phyloP scores from a whole-genome alignment of 2,797 vertebrate genomes.

The Balearica regulorum region DNA sequence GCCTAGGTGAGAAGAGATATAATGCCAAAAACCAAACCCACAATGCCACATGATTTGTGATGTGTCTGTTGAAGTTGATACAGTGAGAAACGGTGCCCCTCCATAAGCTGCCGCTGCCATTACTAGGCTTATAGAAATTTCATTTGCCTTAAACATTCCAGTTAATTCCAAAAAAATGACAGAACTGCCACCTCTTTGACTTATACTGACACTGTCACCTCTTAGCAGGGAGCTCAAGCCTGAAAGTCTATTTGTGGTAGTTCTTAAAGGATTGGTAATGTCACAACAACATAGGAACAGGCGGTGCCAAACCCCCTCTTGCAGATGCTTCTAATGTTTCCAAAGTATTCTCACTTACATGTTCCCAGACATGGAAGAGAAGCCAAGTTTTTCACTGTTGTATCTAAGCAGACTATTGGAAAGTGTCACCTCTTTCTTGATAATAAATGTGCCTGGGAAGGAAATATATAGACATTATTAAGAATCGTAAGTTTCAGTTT shows the following conservation, averaged over 20 bases:
- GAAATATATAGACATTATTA: neutral
- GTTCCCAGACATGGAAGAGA: neutral
- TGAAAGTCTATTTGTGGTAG: neutral
- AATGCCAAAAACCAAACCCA: neutral
- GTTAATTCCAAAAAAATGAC: neutral
- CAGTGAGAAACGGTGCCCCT: rapidly evolving
- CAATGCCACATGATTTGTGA: neutral
- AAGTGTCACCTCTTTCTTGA: neutral
- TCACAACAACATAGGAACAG: neutral
- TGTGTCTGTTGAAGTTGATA: neutral
- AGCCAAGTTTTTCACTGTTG: neutral
- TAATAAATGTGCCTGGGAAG: neutral
- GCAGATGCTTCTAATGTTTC: neutral
- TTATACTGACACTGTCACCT: neutral
- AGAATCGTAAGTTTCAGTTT: neutral
- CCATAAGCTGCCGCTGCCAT: neutral
- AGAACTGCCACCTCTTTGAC: neutral
- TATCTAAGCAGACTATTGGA: neutral
- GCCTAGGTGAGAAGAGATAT: neutral
- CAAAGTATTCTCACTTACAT: neutral
- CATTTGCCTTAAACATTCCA: neutral
- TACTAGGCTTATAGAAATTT: neutral
- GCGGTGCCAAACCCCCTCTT: neutral
- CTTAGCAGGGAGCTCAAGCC: neutral
- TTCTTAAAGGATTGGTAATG: neutral